These are phyloP conservation scores for Drosophila koepferae DNA, from an alignment of 2,888 invertebrate genomes.

Conservation along the genomic window DNA sequence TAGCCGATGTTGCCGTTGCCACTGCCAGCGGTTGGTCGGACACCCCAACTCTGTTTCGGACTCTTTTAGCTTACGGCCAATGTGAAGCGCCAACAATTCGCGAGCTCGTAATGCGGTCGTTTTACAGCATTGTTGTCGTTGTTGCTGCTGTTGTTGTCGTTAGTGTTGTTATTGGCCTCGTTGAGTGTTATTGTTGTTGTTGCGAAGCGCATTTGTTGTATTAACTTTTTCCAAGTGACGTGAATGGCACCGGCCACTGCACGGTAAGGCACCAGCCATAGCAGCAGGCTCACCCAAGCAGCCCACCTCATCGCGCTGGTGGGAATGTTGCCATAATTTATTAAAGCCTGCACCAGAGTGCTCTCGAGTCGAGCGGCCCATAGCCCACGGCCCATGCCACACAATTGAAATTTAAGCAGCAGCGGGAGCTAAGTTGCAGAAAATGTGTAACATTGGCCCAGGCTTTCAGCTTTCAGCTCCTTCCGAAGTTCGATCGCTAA, in stretches of 20 bases:
- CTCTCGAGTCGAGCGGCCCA: conserved; percentile 68
- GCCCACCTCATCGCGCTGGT: conserved; percentile 10
- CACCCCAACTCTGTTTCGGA: conserved; percentile 20
- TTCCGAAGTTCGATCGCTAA: conserved; percentile 40
- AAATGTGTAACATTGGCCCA: conserved; percentile 67
- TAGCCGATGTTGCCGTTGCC: conserved; percentile 23
- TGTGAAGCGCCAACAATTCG: conserved; percentile 70
- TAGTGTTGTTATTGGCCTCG: conserved; percentile 49
- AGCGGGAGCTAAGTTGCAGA: conserved; percentile 60
- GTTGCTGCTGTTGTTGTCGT: conserved; percentile 33
- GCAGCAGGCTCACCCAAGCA: conserved; percentile 7
- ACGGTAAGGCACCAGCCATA: conserved; percentile 32
- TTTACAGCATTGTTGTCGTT: conserved; percentile 50
- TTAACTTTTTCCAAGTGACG: conserved; percentile 77
- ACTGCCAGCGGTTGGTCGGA: conserved; percentile 36
- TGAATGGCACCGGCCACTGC: conserved; percentile 55
- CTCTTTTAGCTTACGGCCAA: conserved; percentile 57
- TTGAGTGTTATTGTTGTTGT: conserved; percentile 59
- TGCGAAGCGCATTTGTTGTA: conserved; percentile 75
- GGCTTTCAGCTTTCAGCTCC: conserved; percentile 16
- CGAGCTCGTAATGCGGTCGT: conserved; percentile 80
- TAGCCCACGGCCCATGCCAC: conserved; percentile 59
- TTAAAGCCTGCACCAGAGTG: conserved; percentile 80
- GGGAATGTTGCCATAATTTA: conserved; percentile 72
- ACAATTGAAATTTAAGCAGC: conserved; percentile 80